Percentiles rank a stretch among this genome's conserved stretches.
Conservation (phyloP, 1,140 invertebrate genomes). For the Micrasema longulum region DNA sequence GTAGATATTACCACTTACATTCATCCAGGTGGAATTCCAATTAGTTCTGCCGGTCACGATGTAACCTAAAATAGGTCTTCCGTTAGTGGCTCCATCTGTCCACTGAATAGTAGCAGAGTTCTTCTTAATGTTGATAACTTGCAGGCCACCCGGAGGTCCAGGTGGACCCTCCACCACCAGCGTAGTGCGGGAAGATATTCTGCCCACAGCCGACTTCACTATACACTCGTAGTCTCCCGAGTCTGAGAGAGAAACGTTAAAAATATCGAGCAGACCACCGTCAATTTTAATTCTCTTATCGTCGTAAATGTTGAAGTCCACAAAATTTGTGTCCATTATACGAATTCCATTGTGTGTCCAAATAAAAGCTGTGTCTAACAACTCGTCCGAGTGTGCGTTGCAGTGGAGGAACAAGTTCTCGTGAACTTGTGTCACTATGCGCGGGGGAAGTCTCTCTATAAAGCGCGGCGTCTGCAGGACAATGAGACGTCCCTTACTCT, state of each 20-base stretch:
- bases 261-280: conserved; percentile 81
- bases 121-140: conserved; percentile 80
- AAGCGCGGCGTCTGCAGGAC: conserved; percentile 84
- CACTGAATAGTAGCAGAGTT: conserved; percentile 84
- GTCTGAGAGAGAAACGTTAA: conserved; percentile 86
- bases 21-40: conserved; percentile 86
- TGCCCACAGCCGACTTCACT: conserved; percentile 87
- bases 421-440: conserved; percentile 76
- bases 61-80: conserved; percentile 80
- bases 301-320: conserved; percentile 57
- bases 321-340: conserved; percentile 72
- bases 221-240: conserved; percentile 91
- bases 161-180: conserved; percentile 87
- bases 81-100: conserved; percentile 91
- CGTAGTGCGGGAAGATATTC: conserved; percentile 77
- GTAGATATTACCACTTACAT: conserved; percentile 73
- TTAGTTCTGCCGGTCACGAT: conserved; percentile 85
- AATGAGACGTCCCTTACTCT: conserved; percentile 83
- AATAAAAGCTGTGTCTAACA: conserved; percentile 89
- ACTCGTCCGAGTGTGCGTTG: conserved; percentile 81
- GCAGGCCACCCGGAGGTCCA: conserved; percentile 83
- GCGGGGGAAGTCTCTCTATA: conserved; percentile 73
- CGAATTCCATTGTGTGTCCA: conserved; percentile 91
- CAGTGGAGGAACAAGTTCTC: conserved; percentile 82
- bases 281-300: conserved; percentile 70